These are phyloP conservation scores for Artibeus jamaicensis DNA, from an alignment of 2,797 vertebrate genomes.

Conservation along the genomic window DNA sequence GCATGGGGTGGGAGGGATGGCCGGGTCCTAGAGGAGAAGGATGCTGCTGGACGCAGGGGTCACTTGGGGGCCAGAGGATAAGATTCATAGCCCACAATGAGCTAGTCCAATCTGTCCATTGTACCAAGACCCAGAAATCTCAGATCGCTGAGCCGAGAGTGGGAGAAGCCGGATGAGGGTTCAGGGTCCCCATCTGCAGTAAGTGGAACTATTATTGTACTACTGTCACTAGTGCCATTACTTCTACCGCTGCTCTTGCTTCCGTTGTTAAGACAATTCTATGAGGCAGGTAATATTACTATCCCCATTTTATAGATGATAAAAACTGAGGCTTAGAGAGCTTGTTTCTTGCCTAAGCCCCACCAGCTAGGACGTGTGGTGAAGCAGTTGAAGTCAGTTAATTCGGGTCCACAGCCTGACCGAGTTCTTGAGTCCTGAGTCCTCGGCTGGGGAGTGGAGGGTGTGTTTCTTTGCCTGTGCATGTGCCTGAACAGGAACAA, in stretches of 20 bases:
- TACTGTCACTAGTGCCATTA: accelerated
- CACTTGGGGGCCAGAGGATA: background rate
- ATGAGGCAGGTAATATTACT: background rate
- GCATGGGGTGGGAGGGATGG: background rate
- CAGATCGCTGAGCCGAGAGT: background rate
- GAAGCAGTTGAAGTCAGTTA: background rate
- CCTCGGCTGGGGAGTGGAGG: background rate
- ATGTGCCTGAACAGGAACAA: background rate
- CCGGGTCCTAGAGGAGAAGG: background rate
- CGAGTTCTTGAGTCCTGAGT: background rate
- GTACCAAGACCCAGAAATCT: background rate
- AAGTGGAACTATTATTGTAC: background rate
- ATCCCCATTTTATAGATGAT: background rate
- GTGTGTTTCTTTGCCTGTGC: background rate
- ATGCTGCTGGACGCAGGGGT: background rate
- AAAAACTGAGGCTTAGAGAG: background rate
- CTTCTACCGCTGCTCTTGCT: background rate
- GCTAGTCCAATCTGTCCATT: background rate
- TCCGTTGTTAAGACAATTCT: background rate
- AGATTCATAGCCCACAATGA: background rate
- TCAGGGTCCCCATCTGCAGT: background rate
- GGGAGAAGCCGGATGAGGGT: background rate
- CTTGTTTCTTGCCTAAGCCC: background rate
- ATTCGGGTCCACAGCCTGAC: background rate
- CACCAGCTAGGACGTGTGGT: background rate